Conservation (phyloP, 1,140 invertebrate genomes). For the Homalodisca vitripennis region DNA sequence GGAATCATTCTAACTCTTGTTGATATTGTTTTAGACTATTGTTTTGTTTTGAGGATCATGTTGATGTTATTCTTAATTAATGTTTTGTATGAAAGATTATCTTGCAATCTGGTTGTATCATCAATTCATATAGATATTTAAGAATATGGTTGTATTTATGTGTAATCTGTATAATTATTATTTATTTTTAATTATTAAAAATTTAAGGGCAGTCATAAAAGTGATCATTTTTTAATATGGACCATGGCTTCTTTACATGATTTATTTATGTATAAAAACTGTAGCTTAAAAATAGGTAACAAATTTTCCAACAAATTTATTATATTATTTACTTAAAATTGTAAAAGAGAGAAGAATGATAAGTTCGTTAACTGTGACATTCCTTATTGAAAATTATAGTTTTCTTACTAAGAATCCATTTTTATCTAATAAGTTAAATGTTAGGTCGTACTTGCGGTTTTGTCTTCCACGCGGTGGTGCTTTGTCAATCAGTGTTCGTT, state of each 20-base stretch:
- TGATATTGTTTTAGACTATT: background rate
- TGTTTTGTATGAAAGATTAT: background rate
- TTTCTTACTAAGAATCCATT: no score
- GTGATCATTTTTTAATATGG: no score
- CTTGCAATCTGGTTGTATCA: background rate
- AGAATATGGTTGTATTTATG: background rate
- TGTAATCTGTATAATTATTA: background rate
- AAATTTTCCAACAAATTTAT: background rate
- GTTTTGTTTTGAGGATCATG: background rate
- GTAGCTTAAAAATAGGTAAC: background rate
- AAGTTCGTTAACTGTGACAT: no score
- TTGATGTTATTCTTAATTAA: background rate
- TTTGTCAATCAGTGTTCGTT: background rate
- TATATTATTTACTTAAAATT: background rate
- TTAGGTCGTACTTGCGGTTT: no score
- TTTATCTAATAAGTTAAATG: no score
- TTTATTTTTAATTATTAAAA: background rate
- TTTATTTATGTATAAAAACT: no score
- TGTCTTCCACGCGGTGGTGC: conserved; percentile 10
- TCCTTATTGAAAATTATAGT: no score
- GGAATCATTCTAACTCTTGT: conserved; percentile 2
- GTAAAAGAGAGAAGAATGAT: no score
- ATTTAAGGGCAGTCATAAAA: no score
- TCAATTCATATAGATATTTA: background rate
- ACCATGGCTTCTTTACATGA: no score